Evolutionary conservation across 1,140 invertebrate genomes (phyloP).

Genomic region (Cydia pomonella): DNA sequence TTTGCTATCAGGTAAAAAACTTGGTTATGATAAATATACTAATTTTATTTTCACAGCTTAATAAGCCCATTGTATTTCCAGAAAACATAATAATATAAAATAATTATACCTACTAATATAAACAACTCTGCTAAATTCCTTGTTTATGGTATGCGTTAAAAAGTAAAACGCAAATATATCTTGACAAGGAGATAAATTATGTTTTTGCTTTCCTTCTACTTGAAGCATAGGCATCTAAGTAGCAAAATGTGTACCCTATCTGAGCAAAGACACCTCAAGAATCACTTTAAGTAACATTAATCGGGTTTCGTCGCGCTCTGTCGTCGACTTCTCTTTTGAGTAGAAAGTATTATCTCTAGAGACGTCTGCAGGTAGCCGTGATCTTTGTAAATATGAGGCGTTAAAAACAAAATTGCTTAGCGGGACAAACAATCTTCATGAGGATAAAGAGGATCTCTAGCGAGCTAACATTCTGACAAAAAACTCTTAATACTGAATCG

Average conservation of each 20-base stretch:
- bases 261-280: slow-evolving; percentile 57
- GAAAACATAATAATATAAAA: background rate
- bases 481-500: no score
- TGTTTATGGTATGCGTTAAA: slow-evolving; percentile 33
- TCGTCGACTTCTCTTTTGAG: background rate
- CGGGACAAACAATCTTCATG: background rate
- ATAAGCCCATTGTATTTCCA: no score
- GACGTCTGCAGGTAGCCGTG: background rate
- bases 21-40: background rate
- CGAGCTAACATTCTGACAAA: background rate
- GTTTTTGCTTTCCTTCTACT: slow-evolving; percentile 43
- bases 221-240: slow-evolving; percentile 73
- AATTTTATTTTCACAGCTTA: background rate
- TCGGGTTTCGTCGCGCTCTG: slow-evolving; percentile 56
- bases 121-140: background rate
- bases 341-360: background rate
- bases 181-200: slow-evolving; percentile 48
- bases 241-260: slow-evolving; percentile 75
- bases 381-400: background rate
- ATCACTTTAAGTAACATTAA: slow-evolving; percentile 77
- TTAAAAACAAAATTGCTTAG: background rate
- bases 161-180: slow-evolving; percentile 43
- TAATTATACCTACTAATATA: background rate
- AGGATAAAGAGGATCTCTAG: background rate
- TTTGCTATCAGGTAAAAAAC: background rate